phyloP scores from a whole-genome alignment of 2,888 invertebrate species.

The Habrosyne pyritoides region DNA sequence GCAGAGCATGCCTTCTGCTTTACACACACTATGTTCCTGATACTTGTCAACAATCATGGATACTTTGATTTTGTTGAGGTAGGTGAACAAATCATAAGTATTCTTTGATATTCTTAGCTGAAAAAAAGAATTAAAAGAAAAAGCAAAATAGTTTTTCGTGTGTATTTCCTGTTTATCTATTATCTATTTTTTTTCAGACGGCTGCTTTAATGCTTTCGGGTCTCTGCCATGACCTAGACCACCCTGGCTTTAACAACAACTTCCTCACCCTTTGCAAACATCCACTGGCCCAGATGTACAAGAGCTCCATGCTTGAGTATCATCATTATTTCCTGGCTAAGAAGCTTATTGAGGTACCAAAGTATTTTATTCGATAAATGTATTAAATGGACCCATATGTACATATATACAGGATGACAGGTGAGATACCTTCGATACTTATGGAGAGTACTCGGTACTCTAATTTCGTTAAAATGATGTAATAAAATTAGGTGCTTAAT shows the following conservation, averaged over 20 bases:
- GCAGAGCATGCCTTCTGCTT: slow-evolving; percentile 86
- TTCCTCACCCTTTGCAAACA: slow-evolving; percentile 81
- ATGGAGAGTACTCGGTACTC: too few relatives aligned
- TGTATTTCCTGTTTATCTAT: too few relatives aligned
- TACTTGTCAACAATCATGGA: slow-evolving; percentile 74
- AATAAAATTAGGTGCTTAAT: too few relatives aligned
- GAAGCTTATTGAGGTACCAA: slow-evolving; percentile 83
- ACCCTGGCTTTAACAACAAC: slow-evolving; percentile 85
- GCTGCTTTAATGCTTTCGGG: slow-evolving; percentile 82
- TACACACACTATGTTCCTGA: slow-evolving; percentile 84
- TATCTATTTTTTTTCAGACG: slow-evolving; percentile 53
- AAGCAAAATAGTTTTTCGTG: too few relatives aligned
- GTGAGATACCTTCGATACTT: too few relatives aligned
- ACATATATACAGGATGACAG: too few relatives aligned
- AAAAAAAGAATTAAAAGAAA: too few relatives aligned
- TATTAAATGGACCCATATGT: too few relatives aligned
- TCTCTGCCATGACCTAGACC: slow-evolving; percentile 85
- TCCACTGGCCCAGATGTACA: slow-evolving; percentile 81
- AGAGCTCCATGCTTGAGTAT: slow-evolving; percentile 83
- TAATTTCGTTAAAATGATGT: too few relatives aligned
- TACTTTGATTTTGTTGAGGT: slow-evolving; percentile 79
- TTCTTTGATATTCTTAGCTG: too few relatives aligned
- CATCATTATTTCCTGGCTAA: slow-evolving; percentile 84
- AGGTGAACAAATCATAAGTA: too few relatives aligned
- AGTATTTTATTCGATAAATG: too few relatives aligned